These are phyloP conservation scores for Baronia brevicornis DNA, from an alignment of 2,888 invertebrate species.

Conservation along the genomic window DNA sequence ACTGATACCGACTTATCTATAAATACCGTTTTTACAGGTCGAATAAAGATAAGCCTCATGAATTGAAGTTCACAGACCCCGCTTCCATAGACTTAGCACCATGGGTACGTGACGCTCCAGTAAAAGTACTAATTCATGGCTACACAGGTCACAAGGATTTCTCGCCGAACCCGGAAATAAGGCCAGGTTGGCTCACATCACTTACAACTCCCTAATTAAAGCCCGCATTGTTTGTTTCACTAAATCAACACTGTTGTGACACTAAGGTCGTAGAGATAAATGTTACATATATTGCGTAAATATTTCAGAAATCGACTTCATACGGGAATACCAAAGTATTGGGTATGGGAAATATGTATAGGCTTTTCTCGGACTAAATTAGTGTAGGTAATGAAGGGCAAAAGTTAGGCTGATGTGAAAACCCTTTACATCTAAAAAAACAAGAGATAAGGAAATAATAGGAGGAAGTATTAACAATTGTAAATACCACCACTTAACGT, in stretches of 20 bases:
- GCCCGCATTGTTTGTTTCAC: constrained; percentile 6
- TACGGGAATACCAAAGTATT: too few species aligned
- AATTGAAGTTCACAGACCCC: constrained; percentile 47
- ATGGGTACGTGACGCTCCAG: constrained; percentile 56
- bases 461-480: constrained; percentile 6
- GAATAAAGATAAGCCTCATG: constrained; percentile 55
- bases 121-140: constrained; percentile 78
- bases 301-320: background rate
- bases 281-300: background rate
- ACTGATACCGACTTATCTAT: too few species aligned
- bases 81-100: constrained; percentile 53
- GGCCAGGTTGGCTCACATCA: constrained; percentile 62
- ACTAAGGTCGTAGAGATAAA: constrained; percentile 5
- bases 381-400: too few species aligned
- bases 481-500: constrained; percentile 1
- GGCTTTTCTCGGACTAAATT: too few species aligned
- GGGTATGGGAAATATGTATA: too few species aligned
- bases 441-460: constrained; percentile 9
- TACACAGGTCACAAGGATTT: constrained; percentile 77
- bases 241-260: background rate
- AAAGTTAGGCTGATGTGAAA: background rate
- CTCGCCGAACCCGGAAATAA: constrained; percentile 75
- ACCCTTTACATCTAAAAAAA: background rate
- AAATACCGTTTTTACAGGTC: constrained; percentile 44
- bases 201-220: constrained; percentile 1